Evolutionary conservation across 37 sponge, comb jelly and placozoan genomes (phyloP), one percentile per base, ranked within the genome.

Genomic region (Amphimedon queenslandica): DNA sequence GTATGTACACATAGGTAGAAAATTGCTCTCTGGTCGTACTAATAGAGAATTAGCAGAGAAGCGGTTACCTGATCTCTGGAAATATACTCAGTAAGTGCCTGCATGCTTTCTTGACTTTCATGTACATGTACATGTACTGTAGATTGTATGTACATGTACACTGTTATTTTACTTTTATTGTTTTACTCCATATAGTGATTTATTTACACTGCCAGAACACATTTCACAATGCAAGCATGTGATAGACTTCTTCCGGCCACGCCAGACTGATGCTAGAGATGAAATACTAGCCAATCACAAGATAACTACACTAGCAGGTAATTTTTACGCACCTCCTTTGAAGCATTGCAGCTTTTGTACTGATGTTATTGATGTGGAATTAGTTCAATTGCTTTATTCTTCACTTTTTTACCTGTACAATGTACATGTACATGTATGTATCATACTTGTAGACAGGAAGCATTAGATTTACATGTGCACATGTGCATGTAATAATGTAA

Each of bases 11-110:
- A 4, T 18, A 70, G 80, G 80, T 0, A 79, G 70, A 40, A 64
- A 66, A 29, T 71, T 90, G 55, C 78, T 85, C 63, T 74, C 77
- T 47, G 78, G 64, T 64, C 71, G 42, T 36, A 90, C 57, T 72
- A 82, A 73, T 83, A 81, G 71, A 73, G 91, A 90, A 40, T 40
- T 74, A 30, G 91, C 91, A 1, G 91, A 90, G 71, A 90, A 85
- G 70, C 77, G 91, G 53, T 77, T 90, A 20, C 87, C 91, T 36
- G 91, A 90, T 58, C 58, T 90, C 35, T 71, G 63, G 43, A 67
- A 81, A 63, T 90, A 90, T 63, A 63, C 86, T 21, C 77, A 64
- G 91, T 90, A 47, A 21, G 67, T 72, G 24, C n/a, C 4, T 40
- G 39, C 2, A 30, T 28, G 67, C n/a, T n/a, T n/a, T n/a, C n/a